phyloP scores from a whole-genome alignment of 2,797 vertebrate genomes.

The Lophotriccus pileatus region DNA sequence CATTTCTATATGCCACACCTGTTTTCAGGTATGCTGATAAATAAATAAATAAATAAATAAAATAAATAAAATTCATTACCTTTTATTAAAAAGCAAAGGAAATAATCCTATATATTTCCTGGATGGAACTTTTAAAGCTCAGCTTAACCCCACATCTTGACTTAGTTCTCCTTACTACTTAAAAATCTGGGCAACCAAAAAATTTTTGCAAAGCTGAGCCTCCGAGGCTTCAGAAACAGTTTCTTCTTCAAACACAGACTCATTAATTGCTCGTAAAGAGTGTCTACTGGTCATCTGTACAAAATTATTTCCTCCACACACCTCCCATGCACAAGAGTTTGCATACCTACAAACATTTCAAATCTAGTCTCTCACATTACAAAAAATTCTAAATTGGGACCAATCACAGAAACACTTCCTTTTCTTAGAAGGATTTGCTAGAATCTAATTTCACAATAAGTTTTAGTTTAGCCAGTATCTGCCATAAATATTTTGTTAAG shows the following conservation, averaged over 20 bases:
- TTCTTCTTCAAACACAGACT: not conserved
- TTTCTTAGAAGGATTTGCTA: not conserved
- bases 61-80: not conserved
- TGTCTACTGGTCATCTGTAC: not conserved
- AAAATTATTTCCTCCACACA: not conserved
- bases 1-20: not conserved
- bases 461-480: not conserved
- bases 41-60: no score
- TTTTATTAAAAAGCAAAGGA: not conserved
- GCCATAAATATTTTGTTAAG: not conserved
- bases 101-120: not conserved
- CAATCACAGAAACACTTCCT: not conserved
- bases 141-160: not conserved
- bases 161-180: not conserved
- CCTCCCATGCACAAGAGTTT: not conserved
- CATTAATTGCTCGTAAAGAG: not conserved
- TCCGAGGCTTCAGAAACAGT: not conserved
- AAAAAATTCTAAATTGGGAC: not conserved
- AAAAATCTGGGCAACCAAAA: not conserved
- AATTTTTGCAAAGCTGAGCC: not conserved
- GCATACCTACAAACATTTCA: not conserved
- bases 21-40: no score
- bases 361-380: not conserved
- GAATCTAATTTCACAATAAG: not conserved
- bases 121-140: not conserved